Percentiles rank a stretch among this genome's conserved stretches.
phyloP scores from a whole-genome alignment of 2,888 invertebrate genomes.

The Erebia ligea region DNA sequence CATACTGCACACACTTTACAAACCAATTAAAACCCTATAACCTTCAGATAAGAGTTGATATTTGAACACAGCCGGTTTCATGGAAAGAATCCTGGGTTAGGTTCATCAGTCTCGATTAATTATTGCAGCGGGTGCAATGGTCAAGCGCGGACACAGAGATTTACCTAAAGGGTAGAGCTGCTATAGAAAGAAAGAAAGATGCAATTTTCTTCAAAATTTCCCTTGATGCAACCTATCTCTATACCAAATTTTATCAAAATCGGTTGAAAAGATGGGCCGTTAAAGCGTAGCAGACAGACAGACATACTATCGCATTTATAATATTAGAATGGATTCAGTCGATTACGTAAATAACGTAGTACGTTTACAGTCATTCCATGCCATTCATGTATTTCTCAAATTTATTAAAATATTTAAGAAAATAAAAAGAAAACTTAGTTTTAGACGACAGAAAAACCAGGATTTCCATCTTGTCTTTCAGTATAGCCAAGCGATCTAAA shows the following conservation, averaged over 20 bases:
- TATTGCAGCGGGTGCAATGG: slow-evolving; percentile 32
- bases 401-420: background rate
- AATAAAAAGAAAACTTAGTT: background rate
- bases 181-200: background rate
- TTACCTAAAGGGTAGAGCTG: background rate
- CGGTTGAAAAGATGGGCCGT: too few species aligned
- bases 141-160: background rate
- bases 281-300: too few species aligned
- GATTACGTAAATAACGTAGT: too few species aligned
- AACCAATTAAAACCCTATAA: background rate
- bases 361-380: too few species aligned
- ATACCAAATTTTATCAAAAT: too few species aligned
- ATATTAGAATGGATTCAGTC: too few species aligned
- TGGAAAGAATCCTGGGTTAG: slow-evolving; percentile 17
- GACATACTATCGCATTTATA: too few species aligned
- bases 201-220: too few species aligned
- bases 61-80: background rate
- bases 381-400: too few species aligned
- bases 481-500: too few species aligned
- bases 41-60: background rate
- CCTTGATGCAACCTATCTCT: too few species aligned
- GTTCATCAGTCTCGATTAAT: slow-evolving; percentile 41
- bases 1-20: background rate
- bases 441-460: background rate
- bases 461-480: too few species aligned